Evolutionary conservation across 2,888 invertebrate genomes (phyloP), one percentile per base, ranked within the genome.

Genomic region (Desoria tigrina): DNA sequence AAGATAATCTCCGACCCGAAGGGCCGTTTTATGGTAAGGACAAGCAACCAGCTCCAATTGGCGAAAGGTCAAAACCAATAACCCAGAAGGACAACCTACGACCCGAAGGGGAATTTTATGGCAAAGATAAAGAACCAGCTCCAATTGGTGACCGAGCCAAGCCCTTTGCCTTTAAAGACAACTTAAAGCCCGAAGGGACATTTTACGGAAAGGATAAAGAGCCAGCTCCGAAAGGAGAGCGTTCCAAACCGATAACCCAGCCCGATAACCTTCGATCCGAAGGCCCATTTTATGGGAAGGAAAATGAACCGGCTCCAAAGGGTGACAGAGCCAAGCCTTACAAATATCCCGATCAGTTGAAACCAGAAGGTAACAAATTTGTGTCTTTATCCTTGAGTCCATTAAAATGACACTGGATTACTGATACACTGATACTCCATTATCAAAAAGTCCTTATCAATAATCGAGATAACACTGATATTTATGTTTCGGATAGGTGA

Each of bases 61-160:
- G 24, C 21, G 42, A 56, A 58, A 63, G 49, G 32, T 78, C 81
- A 23, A 77, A 78, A 1, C 81, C 79, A 2, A 80, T 79, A 16
- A 79, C 75, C 68, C 82, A 77, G 83, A 68, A 82, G 79, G 83
- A 82, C 67, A 84, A 83, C 77, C 73, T 82, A 7, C 79, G 77
- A 18, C 83, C 84, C 0, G 86, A 86, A 79, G 87, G 86, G 1
- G 83, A 84, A 0, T 86, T 86, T 76, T 81, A 82, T 63, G 61
- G 61, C 1, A 67, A 63, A 27, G 71, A 71, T 6, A 66, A 58
- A 50, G 66, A 68, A 69, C 61, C 68, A n/a, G 67, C 66, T 0
- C 61, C 61, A 2, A 63, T 57, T 27, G 57, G 27, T 27, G 45
- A 58, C 50, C 71, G 83, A 24, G 82, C 82, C 0, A 81, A 82